Evolutionary conservation across 2,888 invertebrate genomes (phyloP), one percentile per base, ranked within the genome.

Genomic region (Drosophila paramelanica): DNA sequence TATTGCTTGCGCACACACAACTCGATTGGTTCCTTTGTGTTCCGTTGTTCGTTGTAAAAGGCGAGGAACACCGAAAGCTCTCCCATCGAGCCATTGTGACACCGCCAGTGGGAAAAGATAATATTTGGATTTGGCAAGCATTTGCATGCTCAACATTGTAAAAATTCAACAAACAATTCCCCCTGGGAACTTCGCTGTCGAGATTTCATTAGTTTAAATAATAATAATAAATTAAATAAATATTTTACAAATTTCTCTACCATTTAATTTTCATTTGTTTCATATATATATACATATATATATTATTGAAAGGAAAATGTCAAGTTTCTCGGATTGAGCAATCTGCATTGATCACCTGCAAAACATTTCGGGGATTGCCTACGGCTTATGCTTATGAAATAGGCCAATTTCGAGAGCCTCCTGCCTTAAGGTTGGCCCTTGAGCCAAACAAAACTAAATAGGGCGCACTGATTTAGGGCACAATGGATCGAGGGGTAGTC

Each of bases 1-100:
- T 79, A 76, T 77, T 84, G 79, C 47, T 73, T 62, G 60, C 45
- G 50, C 68, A 60, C 36, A 60, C 36, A 74, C 73, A 77, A 49
- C 52, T 51, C 59, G 70, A 67, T 77, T 73, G 67, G 67, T 51
- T 67, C 42, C 42, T 64, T 77, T 73, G 67, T 69, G 49, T 67
- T 50, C 38, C 23, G 2, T 23, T 23, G 41, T 14, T 51, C n/a
- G 41, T 38, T 58, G 52, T 43, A 42, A 41, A 39, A 20, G 14
- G 25, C 49, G 41, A 39, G 27, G 57, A 68, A 53, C 69, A 75
- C 78, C 69, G 52, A 55, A 61, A 73, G 66, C 64, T 17, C 17
- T 17, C 17, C 1, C 72, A 42, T 23, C 31, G 33, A 57, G 55
- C 71, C 67, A 72, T 64, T 45, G 66, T 17, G 55, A 55, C 45